A percentile compares a stretch with the other conserved stretches of the same genome.
These are phyloP conservation scores for Perithous albicinctus DNA, from an alignment of 2,888 invertebrate genomes.

Conservation along the genomic window DNA sequence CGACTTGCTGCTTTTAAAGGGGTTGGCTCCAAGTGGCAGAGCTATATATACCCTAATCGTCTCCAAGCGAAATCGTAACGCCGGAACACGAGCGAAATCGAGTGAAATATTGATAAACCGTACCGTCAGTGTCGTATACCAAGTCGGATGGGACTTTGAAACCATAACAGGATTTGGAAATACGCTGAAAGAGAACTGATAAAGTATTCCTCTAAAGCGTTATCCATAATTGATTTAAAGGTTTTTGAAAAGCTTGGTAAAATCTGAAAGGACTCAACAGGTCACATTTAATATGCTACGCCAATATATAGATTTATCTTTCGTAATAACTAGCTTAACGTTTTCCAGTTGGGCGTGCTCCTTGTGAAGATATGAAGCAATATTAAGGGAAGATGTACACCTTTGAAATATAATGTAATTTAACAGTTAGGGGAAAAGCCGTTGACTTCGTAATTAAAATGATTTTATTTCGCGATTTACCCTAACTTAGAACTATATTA, in stretches of 20 bases:
- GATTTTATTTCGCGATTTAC: no score
- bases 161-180: constrained; percentile 15
- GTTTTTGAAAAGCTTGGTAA: not conserved
- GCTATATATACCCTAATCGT: not conserved
- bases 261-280: not conserved
- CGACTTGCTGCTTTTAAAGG: constrained; percentile 46
- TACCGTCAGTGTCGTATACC: not conserved
- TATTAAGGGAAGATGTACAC: no score
- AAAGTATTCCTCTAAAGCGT: not conserved
- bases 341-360: not conserved
- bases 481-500: no score
- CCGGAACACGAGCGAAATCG: not conserved
- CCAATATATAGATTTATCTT: not conserved
- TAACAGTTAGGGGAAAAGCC: no score
- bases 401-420: no score
- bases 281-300: not conserved
- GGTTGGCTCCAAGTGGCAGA: constrained; percentile 19
- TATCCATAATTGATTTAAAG: not conserved
- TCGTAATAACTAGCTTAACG: not conserved
- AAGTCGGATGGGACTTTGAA: not conserved
- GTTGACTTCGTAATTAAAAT: no score
- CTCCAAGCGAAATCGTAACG: constrained; percentile 18
- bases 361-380: not conserved
- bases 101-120: constrained; percentile 28
- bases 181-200: not conserved